A percentile compares a stretch with the other conserved stretches of the same genome.
Conservation (phyloP, 1,140 invertebrate genomes). For the Hylaeus anthracinus region DNA sequence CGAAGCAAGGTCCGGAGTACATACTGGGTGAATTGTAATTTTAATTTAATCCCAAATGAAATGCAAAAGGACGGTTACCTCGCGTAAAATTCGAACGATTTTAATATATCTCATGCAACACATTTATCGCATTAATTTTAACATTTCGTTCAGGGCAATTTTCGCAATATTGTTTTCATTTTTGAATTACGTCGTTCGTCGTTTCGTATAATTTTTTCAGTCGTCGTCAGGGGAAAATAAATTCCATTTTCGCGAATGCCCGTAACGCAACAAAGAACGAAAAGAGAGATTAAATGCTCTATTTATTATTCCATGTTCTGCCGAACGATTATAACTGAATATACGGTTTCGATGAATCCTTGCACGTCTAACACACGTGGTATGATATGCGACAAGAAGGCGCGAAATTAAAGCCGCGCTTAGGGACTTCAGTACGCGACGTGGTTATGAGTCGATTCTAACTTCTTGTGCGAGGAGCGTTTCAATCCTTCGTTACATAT, state of each 20-base stretch:
- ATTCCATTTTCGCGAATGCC: background rate
- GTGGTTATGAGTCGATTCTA: no score
- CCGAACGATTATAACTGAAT: background rate
- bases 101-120: no score
- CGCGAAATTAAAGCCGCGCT: slow-evolving; percentile 17
- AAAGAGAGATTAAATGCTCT: slow-evolving; percentile 10
- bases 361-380: background rate
- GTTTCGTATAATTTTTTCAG: background rate
- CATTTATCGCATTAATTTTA: no score
- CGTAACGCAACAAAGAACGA: background rate
- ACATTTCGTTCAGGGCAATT: background rate
- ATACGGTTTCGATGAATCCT: slow-evolving; percentile 5
- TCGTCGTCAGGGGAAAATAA: background rate
- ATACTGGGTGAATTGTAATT: no score
- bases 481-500: no score
- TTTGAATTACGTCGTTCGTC: background rate
- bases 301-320: background rate
- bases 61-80: no score
- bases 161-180: background rate
- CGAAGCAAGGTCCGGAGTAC: no score
- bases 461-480: no score
- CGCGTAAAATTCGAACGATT: no score
- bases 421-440: background rate
- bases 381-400: background rate
- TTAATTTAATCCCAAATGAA: no score